phyloP scores from a whole-genome alignment of 2,888 invertebrate genomes.

The Margaritifera margaritifera region DNA sequence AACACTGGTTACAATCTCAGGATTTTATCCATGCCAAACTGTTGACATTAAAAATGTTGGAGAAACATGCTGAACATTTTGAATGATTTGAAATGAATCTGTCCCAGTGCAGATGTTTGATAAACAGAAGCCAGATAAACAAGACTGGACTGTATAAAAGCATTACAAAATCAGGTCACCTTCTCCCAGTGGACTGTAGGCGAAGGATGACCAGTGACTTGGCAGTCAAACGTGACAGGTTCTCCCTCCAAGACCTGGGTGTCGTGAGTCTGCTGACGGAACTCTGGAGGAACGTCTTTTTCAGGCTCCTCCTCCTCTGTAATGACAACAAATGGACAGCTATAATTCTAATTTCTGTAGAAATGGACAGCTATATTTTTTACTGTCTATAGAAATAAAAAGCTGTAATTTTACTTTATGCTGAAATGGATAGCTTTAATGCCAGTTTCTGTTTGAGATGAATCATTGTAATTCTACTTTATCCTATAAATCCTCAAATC shows the following conservation, averaged over 20 bases:
- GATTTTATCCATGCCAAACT: too few relatives aligned
- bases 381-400: too few relatives aligned
- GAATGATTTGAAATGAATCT: not conserved
- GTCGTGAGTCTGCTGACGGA: slow-evolving; percentile 67
- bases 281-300: slow-evolving; percentile 67
- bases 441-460: not conserved
- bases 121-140: too few relatives aligned
- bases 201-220: slow-evolving; percentile 89
- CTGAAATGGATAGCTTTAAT: not conserved
- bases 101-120: too few relatives aligned
- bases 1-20: too few relatives aligned
- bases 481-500: not conserved
- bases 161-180: slow-evolving; percentile 31
- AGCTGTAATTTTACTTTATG: too few relatives aligned
- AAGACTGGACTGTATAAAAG: not conserved
- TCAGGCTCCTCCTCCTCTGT: slow-evolving; percentile 56
- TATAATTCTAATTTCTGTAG: not conserved
- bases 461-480: not conserved
- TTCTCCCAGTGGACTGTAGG: slow-evolving; percentile 93
- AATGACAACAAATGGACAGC: not conserved
- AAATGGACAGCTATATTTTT: too few relatives aligned
- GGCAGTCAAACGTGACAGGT: slow-evolving; percentile 77
- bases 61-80: not conserved
- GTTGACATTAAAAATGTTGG: too few relatives aligned
- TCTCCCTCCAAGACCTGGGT: slow-evolving; percentile 62